phyloP scores from a whole-genome alignment of 2,888 invertebrate genomes.

The Xiphydria camelus region DNA sequence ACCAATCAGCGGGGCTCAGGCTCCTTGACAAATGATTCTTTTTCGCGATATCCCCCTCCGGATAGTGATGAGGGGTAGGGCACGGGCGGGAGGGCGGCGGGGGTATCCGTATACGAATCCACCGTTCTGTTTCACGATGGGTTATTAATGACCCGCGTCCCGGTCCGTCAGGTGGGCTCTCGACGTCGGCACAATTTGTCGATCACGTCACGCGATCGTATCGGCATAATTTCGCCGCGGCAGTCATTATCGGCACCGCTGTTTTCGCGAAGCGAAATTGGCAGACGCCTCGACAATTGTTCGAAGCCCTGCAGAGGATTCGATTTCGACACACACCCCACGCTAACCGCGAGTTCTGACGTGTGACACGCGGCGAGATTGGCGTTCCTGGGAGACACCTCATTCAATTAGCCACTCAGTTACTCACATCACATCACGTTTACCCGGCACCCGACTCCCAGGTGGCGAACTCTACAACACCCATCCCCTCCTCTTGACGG shows the following conservation, averaged over 20 bases:
- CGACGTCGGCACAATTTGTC: slow-evolving; percentile 20
- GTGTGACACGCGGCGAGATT: slow-evolving; percentile 50
- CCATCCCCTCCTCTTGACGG: not conserved
- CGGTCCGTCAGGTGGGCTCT: slow-evolving; percentile 4
- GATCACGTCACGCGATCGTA: slow-evolving; percentile 12
- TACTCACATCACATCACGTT: slow-evolving; percentile 55
- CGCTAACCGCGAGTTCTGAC: slow-evolving; percentile 51
- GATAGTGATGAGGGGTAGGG: too few relatives aligned
- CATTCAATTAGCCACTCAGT: slow-evolving; percentile 57
- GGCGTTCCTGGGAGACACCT: slow-evolving; percentile 52
- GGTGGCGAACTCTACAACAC: slow-evolving; percentile 20
- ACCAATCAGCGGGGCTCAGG: slow-evolving; percentile 38
- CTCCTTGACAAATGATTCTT: slow-evolving; percentile 43
- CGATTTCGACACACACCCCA: slow-evolving; percentile 29
- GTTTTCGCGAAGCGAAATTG: slow-evolving; percentile 28
- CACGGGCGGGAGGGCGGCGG: too few relatives aligned
- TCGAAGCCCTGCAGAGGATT: slow-evolving; percentile 26
- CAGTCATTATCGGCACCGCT: slow-evolving; percentile 20
- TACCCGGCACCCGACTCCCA: slow-evolving; percentile 27
- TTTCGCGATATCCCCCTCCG: slow-evolving; percentile 13
- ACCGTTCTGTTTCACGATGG: slow-evolving; percentile 33
- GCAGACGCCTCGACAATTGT: slow-evolving; percentile 40
- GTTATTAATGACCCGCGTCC: slow-evolving; percentile 39
- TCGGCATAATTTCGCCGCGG: slow-evolving; percentile 19
- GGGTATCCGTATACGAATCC: slow-evolving; percentile 23